phyloP scores from a whole-genome alignment of 2,888 invertebrate genomes.

The Conchocele bisecta region DNA sequence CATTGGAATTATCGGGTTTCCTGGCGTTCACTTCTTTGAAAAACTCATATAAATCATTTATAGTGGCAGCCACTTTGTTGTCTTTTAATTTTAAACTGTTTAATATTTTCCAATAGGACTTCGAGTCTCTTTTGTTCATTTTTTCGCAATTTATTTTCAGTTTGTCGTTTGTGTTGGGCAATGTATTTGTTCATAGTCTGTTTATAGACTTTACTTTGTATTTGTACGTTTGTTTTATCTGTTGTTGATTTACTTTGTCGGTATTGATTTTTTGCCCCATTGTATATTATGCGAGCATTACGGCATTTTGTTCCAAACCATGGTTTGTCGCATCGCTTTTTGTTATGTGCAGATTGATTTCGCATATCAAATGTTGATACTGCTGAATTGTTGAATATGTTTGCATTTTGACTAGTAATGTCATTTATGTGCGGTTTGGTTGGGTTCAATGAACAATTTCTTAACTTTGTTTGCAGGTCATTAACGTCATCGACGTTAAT shows the following conservation, averaged over 20 bases:
- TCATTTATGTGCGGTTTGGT: not conserved
- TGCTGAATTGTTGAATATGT: too few relatives aligned
- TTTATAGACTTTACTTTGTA: not conserved
- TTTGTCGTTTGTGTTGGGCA: not conserved
- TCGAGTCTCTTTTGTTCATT: constrained; percentile 3
- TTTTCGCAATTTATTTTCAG: not conserved
- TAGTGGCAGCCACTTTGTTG: not conserved
- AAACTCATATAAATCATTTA: not conserved
- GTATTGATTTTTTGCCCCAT: not conserved
- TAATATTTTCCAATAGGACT: constrained; percentile 6
- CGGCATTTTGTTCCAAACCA: constrained; percentile 1
- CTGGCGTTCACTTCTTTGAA: not conserved
- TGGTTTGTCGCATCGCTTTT: not conserved
- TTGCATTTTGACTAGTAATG: too few relatives aligned
- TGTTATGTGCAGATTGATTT: not conserved
- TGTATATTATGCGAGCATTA: not conserved
- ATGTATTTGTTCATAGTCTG: constrained; percentile 11
- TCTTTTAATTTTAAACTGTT: not conserved
- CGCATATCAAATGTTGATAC: not conserved
- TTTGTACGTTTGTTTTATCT: not conserved
- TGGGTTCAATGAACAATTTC: not conserved
- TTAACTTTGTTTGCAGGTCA: not conserved
- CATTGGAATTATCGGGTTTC: too few relatives aligned
- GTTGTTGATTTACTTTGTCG: not conserved
- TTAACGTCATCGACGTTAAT: not conserved